A percentile compares a stretch with the other conserved stretches of the same genome.
Evolutionary conservation across 2,113 vertebrate species (phyloP).

Genomic region (Caranx ignobilis): DNA sequence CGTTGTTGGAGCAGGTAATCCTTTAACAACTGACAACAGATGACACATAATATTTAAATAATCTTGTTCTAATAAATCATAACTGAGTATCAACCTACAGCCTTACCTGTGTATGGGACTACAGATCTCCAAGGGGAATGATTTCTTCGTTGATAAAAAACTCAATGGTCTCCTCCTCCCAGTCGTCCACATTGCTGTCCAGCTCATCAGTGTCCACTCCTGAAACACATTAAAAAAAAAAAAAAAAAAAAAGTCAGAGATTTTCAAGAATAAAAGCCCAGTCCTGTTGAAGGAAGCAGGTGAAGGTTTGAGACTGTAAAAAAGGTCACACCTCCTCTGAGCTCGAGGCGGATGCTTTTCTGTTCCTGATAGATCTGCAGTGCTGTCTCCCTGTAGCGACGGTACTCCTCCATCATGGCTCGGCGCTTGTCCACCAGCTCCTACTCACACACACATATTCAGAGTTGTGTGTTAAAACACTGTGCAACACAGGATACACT

Average conservation of each 20-base stretch:
- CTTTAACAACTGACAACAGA: not conserved
- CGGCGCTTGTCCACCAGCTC: conserved; percentile 95
- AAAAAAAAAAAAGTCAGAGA: not conserved
- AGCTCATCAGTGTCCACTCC: conserved; percentile 96
- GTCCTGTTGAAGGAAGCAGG: not conserved
- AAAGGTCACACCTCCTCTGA: conserved; percentile 89
- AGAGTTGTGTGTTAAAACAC: not conserved
- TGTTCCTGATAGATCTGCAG: conserved; percentile 90
- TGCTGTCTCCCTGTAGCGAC: conserved; percentile 90
- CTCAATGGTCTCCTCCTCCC: conserved; percentile 99
- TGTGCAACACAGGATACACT: not conserved
- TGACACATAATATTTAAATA: not conserved
- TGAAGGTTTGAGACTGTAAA: not conserved
- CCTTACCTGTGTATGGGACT: conserved; percentile 84
- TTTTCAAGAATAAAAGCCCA: not conserved
- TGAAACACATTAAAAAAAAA: conserved; percentile 47
- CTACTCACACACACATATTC: conserved; percentile 75
- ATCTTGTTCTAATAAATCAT: not conserved
- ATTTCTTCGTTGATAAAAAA: conserved; percentile 99
- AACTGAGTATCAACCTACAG: not conserved
- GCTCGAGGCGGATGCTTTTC: conserved; percentile 90
- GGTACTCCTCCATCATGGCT: conserved; percentile 97
- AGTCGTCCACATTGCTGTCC: conserved; percentile 98
- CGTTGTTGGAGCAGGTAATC: too few species aligned
- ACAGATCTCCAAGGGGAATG: conserved; percentile 93